phyloP scores from a whole-genome alignment of 2,888 invertebrate genomes.

The Xestia sexstrigata region DNA sequence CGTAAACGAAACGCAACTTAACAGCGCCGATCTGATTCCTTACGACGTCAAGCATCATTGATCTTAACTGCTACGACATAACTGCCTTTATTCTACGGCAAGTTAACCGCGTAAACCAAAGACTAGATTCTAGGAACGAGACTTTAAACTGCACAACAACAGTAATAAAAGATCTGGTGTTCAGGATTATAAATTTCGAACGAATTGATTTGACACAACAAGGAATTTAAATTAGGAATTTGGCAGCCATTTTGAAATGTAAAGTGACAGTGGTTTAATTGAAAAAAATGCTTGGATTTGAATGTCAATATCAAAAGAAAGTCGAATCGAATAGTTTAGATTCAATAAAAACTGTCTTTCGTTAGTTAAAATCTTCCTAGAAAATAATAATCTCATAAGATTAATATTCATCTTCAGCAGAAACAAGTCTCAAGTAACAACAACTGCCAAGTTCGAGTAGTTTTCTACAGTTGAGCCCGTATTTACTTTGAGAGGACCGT shows the following conservation, averaged over 20 bases:
- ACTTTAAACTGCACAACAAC: background rate
- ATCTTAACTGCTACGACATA: constrained; percentile 32
- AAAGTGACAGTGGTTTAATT: background rate
- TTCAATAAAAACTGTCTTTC: background rate
- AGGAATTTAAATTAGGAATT: background rate
- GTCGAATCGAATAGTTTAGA: constrained; percentile 5
- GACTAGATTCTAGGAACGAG: background rate
- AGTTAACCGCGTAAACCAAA: background rate
- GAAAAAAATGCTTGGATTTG: background rate
- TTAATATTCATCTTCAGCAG: constrained; percentile 11
- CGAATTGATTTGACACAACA: background rate
- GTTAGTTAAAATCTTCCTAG: background rate
- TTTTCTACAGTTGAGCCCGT: constrained; percentile 26
- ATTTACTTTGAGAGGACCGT: constrained; percentile 23
- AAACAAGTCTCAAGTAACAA: constrained; percentile 20
- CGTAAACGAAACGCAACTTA: constrained; percentile 50
- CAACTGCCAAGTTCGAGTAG: constrained; percentile 1
- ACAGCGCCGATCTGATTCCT: constrained; percentile 47
- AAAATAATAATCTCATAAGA: constrained; percentile 1
- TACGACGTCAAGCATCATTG: constrained; percentile 53
- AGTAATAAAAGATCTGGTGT: background rate
- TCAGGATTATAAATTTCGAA: background rate
- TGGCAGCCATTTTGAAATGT: constrained; percentile 1
- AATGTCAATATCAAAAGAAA: background rate
- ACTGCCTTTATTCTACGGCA: constrained; percentile 10